Evolutionary conservation across 2,113 vertebrate species (phyloP).

Genomic region (Syrrhaptes paradoxus): DNA sequence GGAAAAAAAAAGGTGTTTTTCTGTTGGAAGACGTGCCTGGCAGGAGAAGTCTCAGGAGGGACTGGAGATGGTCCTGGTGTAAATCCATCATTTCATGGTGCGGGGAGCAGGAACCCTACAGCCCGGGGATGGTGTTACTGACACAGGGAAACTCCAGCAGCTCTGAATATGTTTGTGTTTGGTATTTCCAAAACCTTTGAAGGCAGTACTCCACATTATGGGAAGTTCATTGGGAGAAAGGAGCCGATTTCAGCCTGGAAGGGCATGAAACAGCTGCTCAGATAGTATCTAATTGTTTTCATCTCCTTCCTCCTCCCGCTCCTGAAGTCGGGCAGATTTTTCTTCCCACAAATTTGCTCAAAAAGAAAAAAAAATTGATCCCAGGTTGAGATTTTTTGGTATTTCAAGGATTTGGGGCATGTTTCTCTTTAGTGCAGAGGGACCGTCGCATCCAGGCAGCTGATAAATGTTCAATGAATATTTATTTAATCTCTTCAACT

Average conservation of each 20-base stretch:
- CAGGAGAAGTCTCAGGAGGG: neutral
- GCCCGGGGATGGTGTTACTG: accelerated
- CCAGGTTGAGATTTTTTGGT: neutral
- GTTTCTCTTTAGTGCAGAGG: neutral
- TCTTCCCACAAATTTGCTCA: neutral
- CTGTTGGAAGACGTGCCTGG: neutral
- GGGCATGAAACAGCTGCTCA: neutral
- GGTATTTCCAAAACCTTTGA: neutral
- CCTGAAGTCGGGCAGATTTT: neutral
- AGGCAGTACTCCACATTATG: neutral
- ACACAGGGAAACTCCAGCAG: neutral
- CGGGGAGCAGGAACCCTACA: neutral
- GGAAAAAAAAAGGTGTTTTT: neutral
- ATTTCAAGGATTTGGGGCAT: neutral
- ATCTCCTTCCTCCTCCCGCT: neutral
- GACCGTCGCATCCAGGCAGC: neutral
- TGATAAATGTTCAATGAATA: too few relatives aligned
- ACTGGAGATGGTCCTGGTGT: neutral
- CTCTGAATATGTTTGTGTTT: neutral
- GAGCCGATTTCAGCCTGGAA: neutral
- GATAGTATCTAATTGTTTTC: neutral
- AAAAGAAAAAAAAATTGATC: neutral
- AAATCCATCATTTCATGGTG: neutral
- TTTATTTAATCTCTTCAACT: neutral
- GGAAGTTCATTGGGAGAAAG: neutral